phyloP scores from a whole-genome alignment of 2,113 vertebrate species.

The Caretta caretta region DNA sequence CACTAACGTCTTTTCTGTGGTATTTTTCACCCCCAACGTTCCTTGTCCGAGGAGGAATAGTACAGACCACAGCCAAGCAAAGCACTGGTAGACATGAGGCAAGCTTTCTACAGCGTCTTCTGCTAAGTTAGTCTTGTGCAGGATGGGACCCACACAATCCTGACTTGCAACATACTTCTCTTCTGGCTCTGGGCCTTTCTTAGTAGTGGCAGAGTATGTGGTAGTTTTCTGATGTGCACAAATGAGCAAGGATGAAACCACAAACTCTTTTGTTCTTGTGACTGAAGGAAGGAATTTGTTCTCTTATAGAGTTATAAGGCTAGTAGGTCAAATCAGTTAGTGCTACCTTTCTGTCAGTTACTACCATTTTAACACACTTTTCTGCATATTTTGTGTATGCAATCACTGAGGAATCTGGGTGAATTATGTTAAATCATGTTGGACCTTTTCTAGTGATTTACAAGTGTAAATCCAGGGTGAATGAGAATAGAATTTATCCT shows the following conservation, averaged over 20 bases:
- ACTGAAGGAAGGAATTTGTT: neutral
- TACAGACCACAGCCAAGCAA: neutral
- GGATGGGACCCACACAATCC: neutral
- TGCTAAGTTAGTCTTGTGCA: neutral
- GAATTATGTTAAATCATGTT: neutral
- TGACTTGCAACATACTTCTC: neutral
- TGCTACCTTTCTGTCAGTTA: neutral
- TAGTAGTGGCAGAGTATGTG: neutral
- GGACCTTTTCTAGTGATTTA: neutral
- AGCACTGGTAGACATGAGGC: neutral
- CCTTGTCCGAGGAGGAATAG: neutral
- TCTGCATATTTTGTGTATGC: neutral
- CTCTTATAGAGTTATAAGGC: neutral
- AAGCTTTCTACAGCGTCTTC: neutral
- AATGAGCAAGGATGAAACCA: neutral
- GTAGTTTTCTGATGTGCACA: neutral
- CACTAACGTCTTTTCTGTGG: neutral
- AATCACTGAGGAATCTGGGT: neutral
- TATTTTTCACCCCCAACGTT: neutral
- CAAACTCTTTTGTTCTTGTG: neutral
- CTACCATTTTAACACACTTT: neutral
- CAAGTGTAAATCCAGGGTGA: neutral
- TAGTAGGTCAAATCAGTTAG: neutral
- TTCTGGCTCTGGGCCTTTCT: neutral
- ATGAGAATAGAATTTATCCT: neutral